Conservation (phyloP, 2,113 vertebrate genomes). For the Gadus chalcogrammus region DNA sequence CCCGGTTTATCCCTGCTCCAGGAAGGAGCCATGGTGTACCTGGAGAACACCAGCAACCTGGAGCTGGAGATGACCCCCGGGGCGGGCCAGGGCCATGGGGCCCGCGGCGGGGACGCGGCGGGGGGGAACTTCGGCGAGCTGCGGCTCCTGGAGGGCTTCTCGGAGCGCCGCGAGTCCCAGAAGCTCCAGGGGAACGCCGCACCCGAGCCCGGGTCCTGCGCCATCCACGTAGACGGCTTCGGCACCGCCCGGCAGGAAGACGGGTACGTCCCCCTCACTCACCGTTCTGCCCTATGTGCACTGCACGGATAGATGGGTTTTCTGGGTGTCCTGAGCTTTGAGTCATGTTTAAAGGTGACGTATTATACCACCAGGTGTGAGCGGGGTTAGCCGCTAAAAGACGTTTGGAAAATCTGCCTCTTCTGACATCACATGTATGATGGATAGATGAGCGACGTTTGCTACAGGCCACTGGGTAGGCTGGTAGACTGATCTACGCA, state of each 20-base stretch:
- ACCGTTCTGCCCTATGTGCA: background rate
- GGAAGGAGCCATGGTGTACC: conserved; percentile 71
- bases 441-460: too few species aligned
- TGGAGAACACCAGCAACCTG: conserved; percentile 79
- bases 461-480: too few species aligned
- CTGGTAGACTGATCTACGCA: too few species aligned
- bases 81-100: conserved; percentile 52
- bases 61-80: conserved; percentile 80
- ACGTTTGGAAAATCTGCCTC: too few species aligned
- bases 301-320: too few species aligned
- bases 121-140: conserved; percentile 76
- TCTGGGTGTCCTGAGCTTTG: too few species aligned
- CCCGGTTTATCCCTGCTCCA: background rate
- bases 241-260: conserved; percentile 62
- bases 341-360: too few species aligned
- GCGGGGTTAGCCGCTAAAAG: too few species aligned
- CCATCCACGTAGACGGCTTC: conserved; percentile 60
- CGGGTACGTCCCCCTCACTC: conserved; percentile 45
- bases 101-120: conserved; percentile 54
- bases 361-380: too few species aligned
- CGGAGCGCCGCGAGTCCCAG: conserved; percentile 68
- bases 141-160: conserved; percentile 76
- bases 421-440: too few species aligned
- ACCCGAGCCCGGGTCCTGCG: conserved; percentile 12
- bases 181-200: conserved; percentile 66